Conservation (phyloP, 2,888 invertebrate genomes). For the Seladonia tumulorum region DNA sequence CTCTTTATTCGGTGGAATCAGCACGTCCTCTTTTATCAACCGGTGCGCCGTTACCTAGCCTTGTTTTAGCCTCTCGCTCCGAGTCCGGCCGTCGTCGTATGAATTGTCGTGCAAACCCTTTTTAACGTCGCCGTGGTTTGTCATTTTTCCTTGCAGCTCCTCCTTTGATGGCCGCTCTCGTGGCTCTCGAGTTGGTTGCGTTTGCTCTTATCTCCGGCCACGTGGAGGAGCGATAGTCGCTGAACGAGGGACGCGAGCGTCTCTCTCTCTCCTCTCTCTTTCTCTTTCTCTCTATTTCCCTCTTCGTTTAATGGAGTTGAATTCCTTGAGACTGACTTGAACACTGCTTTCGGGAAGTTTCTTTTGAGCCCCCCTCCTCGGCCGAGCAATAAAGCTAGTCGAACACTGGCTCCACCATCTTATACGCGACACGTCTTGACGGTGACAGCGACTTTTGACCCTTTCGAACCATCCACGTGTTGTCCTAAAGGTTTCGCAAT, state of each 20-base stretch:
- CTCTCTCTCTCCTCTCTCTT: not conserved
- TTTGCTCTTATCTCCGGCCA: conserved; percentile 16
- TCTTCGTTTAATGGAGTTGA: conserved; percentile 1
- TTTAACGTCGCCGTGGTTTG: conserved; percentile 11
- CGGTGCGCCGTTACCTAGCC: conserved; percentile 4
- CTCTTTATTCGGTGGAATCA: not conserved
- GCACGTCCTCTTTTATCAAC: not conserved
- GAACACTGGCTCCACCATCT: not conserved
- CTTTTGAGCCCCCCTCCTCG: not conserved
- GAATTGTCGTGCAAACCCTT: conserved; percentile 6
- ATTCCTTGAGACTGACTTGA: not conserved
- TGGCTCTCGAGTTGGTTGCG: conserved; percentile 12
- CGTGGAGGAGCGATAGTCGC: not conserved
- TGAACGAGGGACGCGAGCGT: conserved; percentile 6
- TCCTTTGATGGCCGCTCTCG: conserved; percentile 20
- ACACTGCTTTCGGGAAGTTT: not conserved
- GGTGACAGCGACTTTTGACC: no score
- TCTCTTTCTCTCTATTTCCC: no score
- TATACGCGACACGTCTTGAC: no score
- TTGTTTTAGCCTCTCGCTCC: not conserved
- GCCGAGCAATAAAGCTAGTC: not conserved
- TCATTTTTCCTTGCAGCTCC: conserved; percentile 16
- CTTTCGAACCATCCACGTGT: no score
- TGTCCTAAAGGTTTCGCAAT: no score
- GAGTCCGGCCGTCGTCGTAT: not conserved